Conservation (phyloP, 1,140 invertebrate species). For the Capitella teleta region DNA sequence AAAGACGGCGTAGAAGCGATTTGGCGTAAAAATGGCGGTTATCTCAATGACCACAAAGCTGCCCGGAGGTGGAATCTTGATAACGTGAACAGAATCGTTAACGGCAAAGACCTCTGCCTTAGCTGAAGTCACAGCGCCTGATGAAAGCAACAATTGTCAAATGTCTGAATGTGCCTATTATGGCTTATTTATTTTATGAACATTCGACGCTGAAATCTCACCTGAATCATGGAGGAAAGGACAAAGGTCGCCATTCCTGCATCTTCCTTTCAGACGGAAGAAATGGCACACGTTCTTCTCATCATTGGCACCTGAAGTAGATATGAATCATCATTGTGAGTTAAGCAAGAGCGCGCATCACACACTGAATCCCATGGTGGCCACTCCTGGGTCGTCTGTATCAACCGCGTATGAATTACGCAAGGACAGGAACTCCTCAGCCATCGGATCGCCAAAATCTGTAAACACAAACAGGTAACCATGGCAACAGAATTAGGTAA, state of each 20-base stretch:
- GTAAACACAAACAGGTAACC: too few species aligned
- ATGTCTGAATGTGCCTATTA: too few species aligned
- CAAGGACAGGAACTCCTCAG: slow-evolving; percentile 7
- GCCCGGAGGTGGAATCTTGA: background rate
- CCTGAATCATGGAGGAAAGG: too few species aligned
- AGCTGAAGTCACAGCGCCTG: background rate
- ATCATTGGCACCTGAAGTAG: background rate
- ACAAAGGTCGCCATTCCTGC: too few species aligned
- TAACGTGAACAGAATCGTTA: background rate
- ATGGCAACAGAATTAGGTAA: too few species aligned
- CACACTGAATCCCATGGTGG: slow-evolving; percentile 10
- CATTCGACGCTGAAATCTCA: too few species aligned
- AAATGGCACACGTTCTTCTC: background rate
- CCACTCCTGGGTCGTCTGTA: slow-evolving; percentile 11
- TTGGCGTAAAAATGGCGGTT: background rate
- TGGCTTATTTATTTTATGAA: too few species aligned
- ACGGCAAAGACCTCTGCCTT: background rate
- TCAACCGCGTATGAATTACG: slow-evolving; percentile 10
- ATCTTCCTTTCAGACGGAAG: background rate
- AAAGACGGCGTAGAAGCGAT: slow-evolving; percentile 4
- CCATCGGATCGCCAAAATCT: slow-evolving; percentile 6
- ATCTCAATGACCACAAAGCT: slow-evolving; percentile 5
- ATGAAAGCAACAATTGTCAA: too few species aligned
- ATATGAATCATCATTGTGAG: too few species aligned
- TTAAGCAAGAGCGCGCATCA: background rate